A percentile compares a stretch with the other conserved stretches of the same genome.
These are phyloP conservation scores for Catharus minimus DNA, from an alignment of 2,113 vertebrate species.

Conservation along the genomic window DNA sequence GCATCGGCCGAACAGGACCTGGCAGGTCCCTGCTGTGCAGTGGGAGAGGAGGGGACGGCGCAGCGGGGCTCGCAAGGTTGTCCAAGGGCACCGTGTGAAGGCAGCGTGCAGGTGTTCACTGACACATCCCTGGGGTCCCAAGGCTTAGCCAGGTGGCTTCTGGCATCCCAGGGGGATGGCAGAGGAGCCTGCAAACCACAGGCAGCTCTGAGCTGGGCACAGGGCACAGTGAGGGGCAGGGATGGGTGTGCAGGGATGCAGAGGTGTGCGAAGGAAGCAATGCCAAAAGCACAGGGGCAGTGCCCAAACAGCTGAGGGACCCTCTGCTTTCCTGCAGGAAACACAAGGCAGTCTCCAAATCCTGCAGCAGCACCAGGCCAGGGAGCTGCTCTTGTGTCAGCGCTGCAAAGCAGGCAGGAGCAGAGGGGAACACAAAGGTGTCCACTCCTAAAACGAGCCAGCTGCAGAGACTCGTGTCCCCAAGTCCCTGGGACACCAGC, in stretches of 20 bases:
- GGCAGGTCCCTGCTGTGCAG: too few species aligned
- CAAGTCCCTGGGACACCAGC: background rate
- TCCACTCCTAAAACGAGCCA: background rate
- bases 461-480: background rate
- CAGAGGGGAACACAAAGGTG: background rate
- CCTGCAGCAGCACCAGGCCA: conserved; percentile 42
- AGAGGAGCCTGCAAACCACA: background rate
- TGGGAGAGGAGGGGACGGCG: fast-evolving
- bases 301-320: background rate
- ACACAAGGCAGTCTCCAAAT: background rate
- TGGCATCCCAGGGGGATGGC: background rate
- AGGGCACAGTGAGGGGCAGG: background rate
- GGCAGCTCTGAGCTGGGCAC: background rate
- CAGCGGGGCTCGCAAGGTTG: background rate
- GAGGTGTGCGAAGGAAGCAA: background rate
- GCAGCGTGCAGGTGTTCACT: background rate
- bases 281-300: background rate
- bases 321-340: background rate
- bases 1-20: background rate
- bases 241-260: background rate
- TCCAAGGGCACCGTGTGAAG: background rate
- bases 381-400: background rate
- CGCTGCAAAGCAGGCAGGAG: background rate
- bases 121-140: background rate
- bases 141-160: background rate